Percentiles rank a stretch among this genome's conserved stretches.
phyloP scores from a whole-genome alignment of 1,140 invertebrate species.

The Apis mellifera region Amel_HAv3.1 CM009943.2:9063001-9063500 shows the following conservation, averaged over 20 bases:
- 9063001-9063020: too few species aligned
- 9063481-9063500: too few species aligned
- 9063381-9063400: neutral
- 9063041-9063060: too few species aligned
- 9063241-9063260: neutral
- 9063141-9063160: too few species aligned
- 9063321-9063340: neutral
- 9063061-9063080: too few species aligned
- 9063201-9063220: neutral
- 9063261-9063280: slow-evolving; percentile 6
- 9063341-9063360: neutral
- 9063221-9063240: neutral
- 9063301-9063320: neutral
- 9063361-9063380: neutral
- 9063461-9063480: too few species aligned
- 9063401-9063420: neutral
- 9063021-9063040: too few species aligned
- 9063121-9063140: neutral
- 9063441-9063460: too few species aligned
- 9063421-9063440: neutral
- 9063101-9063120: too few species aligned
- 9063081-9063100: too few species aligned
- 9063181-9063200: neutral
- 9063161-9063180: neutral
- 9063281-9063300: neutral